These are phyloP conservation scores for Protonibea diacanthus DNA, from an alignment of 2,797 vertebrate species.

Conservation along the genomic window DNA sequence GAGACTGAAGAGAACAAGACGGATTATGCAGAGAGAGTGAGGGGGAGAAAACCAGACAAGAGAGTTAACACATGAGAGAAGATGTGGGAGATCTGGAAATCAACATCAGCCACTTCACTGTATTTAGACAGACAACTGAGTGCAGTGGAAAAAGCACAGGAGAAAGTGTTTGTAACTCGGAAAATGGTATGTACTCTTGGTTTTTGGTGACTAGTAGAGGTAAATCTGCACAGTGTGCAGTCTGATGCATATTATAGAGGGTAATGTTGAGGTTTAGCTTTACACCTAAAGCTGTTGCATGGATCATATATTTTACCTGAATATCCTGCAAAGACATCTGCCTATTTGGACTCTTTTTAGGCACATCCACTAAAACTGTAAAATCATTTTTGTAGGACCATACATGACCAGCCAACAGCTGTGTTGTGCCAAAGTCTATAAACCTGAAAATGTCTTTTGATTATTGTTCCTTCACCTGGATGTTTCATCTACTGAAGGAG, in stretches of 20 bases:
- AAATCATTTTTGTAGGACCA: not conserved
- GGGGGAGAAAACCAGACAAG: not conserved
- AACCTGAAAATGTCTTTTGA: not conserved
- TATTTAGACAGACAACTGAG: conserved; percentile 47
- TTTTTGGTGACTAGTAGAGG: not conserved
- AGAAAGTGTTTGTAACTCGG: conserved; percentile 26
- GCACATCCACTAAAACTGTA: not conserved
- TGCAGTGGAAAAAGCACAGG: conserved; percentile 40
- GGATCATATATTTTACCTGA: not conserved
- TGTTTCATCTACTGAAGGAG: not conserved
- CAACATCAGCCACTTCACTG: conserved; percentile 45
- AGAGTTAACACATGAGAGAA: conserved; percentile 5
- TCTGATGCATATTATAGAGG: not conserved
- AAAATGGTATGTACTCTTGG: conserved; percentile 65
- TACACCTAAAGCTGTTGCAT: not conserved
- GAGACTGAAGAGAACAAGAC: conserved; percentile 24
- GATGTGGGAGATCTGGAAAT: conserved; percentile 71
- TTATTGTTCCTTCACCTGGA: not conserved
- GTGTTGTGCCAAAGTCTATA: not conserved
- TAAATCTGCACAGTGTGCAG: not conserved
- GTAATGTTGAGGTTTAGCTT: not conserved
- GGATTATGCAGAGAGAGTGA: conserved; percentile 23
- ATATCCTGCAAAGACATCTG: too few species aligned
- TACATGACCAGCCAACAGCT: not conserved
- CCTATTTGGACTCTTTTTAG: not conserved